Evolutionary conservation across 2,113 vertebrate species (phyloP).

Genomic region (Proterorhinus semilunaris): DNA sequence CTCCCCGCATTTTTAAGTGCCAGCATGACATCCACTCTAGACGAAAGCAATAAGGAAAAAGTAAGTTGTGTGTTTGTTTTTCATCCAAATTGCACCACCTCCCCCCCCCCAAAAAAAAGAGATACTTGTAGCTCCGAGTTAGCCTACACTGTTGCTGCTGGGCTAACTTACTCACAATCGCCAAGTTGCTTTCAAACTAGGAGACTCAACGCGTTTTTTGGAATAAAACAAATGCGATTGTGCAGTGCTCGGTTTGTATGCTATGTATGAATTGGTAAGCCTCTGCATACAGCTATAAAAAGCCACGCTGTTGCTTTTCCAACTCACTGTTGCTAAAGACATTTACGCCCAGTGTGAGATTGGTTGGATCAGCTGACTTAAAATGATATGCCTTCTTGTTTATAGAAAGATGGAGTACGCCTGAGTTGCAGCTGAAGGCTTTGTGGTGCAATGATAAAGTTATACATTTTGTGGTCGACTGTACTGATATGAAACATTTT

Average conservation of each 20-base stretch:
- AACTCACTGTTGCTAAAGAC: conserved; percentile 1
- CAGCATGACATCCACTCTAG: conserved; percentile 70
- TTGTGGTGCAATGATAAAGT: background rate
- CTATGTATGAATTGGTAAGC: background rate
- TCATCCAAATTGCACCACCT: background rate
- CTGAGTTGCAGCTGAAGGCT: background rate
- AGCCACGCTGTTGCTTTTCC: background rate
- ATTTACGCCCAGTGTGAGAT: background rate
- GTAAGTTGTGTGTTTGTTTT: conserved; percentile 33
- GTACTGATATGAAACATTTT: no score
- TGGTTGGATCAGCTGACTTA: background rate
- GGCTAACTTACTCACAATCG: conserved; percentile 36
- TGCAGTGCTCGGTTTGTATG: no score
- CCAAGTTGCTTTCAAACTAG: conserved; percentile 22
- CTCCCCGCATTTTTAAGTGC: conserved; percentile 7
- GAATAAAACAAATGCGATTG: background rate
- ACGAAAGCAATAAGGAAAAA: conserved; percentile 73
- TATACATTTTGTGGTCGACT: background rate
- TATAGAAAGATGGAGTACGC: background rate
- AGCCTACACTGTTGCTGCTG: conserved; percentile 34
- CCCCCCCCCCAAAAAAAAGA: conserved; percentile 1
- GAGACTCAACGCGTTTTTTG: background rate
- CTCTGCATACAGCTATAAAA: background rate
- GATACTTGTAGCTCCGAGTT: background rate
- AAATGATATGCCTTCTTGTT: background rate